Evolutionary conservation across 2,888 invertebrate genomes (phyloP).

Genomic region (Leptothorax acervorum): DNA sequence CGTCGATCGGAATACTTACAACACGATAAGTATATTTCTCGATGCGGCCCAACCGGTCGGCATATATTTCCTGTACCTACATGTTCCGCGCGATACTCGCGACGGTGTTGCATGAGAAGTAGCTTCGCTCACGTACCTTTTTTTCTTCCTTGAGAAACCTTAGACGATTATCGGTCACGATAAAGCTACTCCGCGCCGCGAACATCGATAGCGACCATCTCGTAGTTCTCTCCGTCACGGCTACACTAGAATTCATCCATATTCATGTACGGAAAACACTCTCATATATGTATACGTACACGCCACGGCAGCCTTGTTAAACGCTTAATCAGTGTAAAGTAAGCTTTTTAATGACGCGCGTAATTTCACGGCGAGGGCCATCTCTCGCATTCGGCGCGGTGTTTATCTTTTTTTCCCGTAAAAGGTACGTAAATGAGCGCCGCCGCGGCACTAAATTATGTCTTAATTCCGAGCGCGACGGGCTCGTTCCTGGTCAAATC

Average conservation of each 20-base stretch:
- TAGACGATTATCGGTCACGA: conserved; percentile 52
- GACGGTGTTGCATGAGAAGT: conserved; percentile 39
- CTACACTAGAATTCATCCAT: conserved; percentile 75
- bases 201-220: conserved; percentile 44
- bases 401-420: conserved; percentile 73
- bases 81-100: not conserved
- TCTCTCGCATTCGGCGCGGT: conserved; percentile 68
- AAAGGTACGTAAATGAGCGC: conserved; percentile 71
- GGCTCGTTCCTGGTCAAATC: conserved; percentile 58
- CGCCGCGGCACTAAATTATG: conserved; percentile 70
- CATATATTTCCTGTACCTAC: not conserved
- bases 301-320: conserved; percentile 58
- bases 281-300: conserved; percentile 57
- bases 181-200: conserved; percentile 22
- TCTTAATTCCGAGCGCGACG: conserved; percentile 70
- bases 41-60: conserved; percentile 19
- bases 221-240: conserved; percentile 42
- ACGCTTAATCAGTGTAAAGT: conserved; percentile 80
- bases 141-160: conserved; percentile 11
- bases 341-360: conserved; percentile 79
- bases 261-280: conserved; percentile 75
- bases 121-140: not conserved
- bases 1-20: conserved; percentile 32
- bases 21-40: conserved; percentile 37
- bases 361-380: conserved; percentile 78